Base-by-base conservation (phyloP, 2,888 invertebrate genomes). In the Charanyca ferruginea region DNA sequence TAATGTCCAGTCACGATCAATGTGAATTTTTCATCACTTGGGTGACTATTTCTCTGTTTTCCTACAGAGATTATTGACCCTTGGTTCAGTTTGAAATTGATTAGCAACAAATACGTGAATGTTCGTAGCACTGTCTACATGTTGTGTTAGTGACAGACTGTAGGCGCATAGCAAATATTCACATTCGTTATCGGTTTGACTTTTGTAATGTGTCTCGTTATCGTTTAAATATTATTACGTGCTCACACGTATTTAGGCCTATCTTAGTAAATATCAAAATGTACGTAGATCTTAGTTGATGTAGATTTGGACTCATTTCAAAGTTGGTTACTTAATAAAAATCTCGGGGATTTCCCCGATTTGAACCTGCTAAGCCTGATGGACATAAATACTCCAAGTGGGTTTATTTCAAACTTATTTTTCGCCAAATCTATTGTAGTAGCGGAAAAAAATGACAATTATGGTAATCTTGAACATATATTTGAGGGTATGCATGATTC, bases 151-250 rank as follows among this genome's bases (percentile, higher is more conserved):
- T 78, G 72, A 52, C 61, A 75, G 54, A 71, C 48, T 72, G 73
- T 73, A 73, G 77, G 65, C 77, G 69, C 55, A 68, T 68, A 68
- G 70, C 73, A 75, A 68, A 81, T 79, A 78, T 78, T 70, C 69
- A 77, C 74, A 75, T 60, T 71, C 60, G 89, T 93, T 93, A 93
- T 94, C 93, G 80, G 84, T 83, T 73, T 87, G 88, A 92, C 89
- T 90, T 90, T 87, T 86, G 81, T 74, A 74, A 78, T 72, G 81
- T 83, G 76, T 68, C 80, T 81, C 85, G 88, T 93, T 92, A 93
- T 94, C 92, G 84, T 84, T 73, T 70, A 79, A 60, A 77, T 83
- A 85, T 83, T 84, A 80, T 78, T 81, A 83, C 81, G 74, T 77
- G 71, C 81, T 85, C 58, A 75, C 66, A 77, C 66, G 66, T 73